phyloP scores from a whole-genome alignment of 2,797 vertebrate genomes.

The Cichlasoma orientale region DNA sequence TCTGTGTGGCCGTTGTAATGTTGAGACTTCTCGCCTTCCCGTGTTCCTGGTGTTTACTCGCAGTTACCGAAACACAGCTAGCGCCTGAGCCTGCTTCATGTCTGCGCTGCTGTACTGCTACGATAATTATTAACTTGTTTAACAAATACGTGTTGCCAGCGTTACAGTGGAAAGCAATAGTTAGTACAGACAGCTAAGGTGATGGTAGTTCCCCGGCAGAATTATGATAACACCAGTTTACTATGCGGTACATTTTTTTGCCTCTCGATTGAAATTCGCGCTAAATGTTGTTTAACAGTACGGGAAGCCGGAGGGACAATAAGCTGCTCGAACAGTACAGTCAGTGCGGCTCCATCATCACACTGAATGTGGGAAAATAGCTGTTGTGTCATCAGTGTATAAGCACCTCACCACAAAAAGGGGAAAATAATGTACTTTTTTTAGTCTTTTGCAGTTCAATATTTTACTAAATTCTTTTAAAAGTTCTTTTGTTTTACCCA shows the following conservation, averaged over 20 bases:
- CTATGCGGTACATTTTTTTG: background rate
- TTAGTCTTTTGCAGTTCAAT: too few relatives aligned
- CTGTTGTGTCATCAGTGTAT: too few relatives aligned
- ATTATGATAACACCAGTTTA: background rate
- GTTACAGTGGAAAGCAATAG: background rate
- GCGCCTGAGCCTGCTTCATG: background rate
- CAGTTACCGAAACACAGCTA: background rate
- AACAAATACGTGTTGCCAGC: background rate
- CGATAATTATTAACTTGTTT: background rate
- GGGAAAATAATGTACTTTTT: too few relatives aligned
- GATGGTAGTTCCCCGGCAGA: background rate
- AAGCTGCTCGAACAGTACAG: background rate
- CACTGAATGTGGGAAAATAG: too few relatives aligned
- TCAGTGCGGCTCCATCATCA: too few relatives aligned
- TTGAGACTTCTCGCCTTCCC: background rate
- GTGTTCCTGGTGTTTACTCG: background rate
- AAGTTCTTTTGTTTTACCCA: too few relatives aligned
- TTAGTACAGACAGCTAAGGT: background rate
- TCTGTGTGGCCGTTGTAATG: background rate
- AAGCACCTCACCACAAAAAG: too few relatives aligned
- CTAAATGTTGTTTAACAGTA: conserved; percentile 1
- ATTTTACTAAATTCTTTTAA: too few relatives aligned
- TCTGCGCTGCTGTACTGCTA: background rate
- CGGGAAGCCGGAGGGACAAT: background rate
- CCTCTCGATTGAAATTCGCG: background rate